Base-by-base conservation (phyloP, 1,140 invertebrate species). In the Hycleus phaleratus region DNA sequence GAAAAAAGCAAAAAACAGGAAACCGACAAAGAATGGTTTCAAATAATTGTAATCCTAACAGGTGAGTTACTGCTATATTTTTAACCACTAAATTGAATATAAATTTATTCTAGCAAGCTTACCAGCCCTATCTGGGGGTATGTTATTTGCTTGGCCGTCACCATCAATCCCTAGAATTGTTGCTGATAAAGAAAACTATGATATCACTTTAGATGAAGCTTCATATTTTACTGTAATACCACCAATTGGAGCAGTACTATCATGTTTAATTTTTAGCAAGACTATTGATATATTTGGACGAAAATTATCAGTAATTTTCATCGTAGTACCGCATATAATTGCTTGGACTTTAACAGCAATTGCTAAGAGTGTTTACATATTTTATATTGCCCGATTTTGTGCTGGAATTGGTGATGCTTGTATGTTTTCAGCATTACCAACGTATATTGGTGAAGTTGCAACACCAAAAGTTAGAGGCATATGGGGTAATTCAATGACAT, bases 401-500 rank as follows among this genome's bases (percentile, higher is more conserved):
- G 40, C 56, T 24, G 71, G 71, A 38, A 50, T 72, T 3, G 66
- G 52, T 9, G 68, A 72, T 48, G 67, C 61, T 10, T 59, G 63
- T 32, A 50, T 66, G 32, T 71, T 67, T 45, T 48, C 62, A 3
- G 57, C 63, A 3, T 46, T 70, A 9, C 63, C 64, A 0, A 56
- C 52, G n/a, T 68, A 68, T 44, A 58, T 65, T 42, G 40, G 40
- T 42, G 65, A 67, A 48, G 51, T 60, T 26, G 55, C 65, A 10
- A 61, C 62, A 26, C 63, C 63, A 3, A 43, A 46, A 18, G 54
- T 67, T 8, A 40, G 65, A 44, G 63, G 63, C 8, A 48, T 46
- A 5, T 65, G 59, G 54, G 63, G 65, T 26, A 63, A 80, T 1
- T 78, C 10, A 76, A 78, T 60, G 79, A 73, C 68, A 4, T 49